These are phyloP conservation scores for Ptilodon capucinus DNA, from an alignment of 2,888 invertebrate species.

Conservation along the genomic window DNA sequence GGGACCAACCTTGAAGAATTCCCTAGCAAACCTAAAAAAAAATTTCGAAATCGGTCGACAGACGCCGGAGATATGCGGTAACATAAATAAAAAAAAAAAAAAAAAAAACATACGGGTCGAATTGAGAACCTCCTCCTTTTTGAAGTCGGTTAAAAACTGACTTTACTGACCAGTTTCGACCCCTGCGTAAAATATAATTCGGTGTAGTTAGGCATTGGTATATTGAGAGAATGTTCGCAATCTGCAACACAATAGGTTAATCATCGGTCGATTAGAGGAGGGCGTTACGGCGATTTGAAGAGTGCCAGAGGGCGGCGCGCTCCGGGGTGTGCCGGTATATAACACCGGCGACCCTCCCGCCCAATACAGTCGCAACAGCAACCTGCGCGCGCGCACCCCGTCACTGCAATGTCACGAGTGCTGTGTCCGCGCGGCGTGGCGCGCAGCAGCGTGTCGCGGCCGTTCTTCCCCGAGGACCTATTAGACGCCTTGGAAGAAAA, in stretches of 20 bases:
- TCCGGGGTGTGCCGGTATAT: slow-evolving; percentile 29
- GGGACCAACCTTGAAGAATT: too few species aligned
- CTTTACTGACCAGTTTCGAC: too few species aligned
- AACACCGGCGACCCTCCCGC: slow-evolving; percentile 9
- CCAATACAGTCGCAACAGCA: slow-evolving; percentile 9
- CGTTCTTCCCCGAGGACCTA: slow-evolving; percentile 44
- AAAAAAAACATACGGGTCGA: too few species aligned
- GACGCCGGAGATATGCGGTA: too few species aligned
- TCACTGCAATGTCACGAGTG: slow-evolving; percentile 26
- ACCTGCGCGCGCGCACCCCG: slow-evolving; percentile 19
- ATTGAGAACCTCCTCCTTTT: too few species aligned
- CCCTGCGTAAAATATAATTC: too few species aligned
- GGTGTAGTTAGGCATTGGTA: too few species aligned
- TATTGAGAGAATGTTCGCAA: not conserved
- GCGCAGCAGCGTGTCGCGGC: slow-evolving; percentile 45
- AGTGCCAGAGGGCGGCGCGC: slow-evolving; percentile 29
- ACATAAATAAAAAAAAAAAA: too few species aligned
- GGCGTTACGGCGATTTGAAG: slow-evolving; percentile 46
- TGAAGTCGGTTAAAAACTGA: too few species aligned
- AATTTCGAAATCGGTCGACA: too few species aligned
- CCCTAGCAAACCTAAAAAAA: too few species aligned
- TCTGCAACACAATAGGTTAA: slow-evolving; percentile 47
- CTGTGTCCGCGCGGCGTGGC: slow-evolving; percentile 52
- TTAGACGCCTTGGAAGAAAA: slow-evolving; percentile 36
- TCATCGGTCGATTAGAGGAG: slow-evolving; percentile 45